Conservation (phyloP, 2,797 vertebrate species). For the Clarias platycephalus region DNA sequence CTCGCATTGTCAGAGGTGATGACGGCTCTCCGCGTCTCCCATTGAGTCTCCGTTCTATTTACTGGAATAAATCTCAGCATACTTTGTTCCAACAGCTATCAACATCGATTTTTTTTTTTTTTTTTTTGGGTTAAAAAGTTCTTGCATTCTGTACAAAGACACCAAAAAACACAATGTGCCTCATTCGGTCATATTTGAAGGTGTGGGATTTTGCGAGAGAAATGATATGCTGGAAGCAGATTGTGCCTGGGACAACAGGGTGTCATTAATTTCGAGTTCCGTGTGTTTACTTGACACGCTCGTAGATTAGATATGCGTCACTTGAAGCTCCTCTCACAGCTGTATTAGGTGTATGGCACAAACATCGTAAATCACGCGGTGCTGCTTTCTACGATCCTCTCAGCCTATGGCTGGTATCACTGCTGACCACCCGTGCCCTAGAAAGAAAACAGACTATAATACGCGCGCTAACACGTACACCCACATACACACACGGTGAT, state of each 20-base stretch:
- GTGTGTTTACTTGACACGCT: conserved; percentile 6
- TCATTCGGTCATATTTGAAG: conserved; percentile 6
- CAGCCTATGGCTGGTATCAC: not conserved
- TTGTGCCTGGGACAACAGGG: conserved; percentile 4
- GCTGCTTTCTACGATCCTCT: not conserved
- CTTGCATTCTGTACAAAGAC: not conserved
- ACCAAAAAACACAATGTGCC: not conserved
- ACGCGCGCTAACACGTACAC: not conserved
- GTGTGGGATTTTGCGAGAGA: not conserved
- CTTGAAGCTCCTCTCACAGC: not conserved
- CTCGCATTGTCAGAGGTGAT: not conserved
- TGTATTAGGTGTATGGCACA: not conserved
- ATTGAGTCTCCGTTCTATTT: not conserved
- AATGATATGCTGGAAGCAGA: conserved; percentile 7
- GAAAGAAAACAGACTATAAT: conserved; percentile 1
- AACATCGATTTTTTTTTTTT: not conserved
- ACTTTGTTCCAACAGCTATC: not conserved
- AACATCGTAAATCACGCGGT: not conserved
- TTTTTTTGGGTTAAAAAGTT: not conserved
- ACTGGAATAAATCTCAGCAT: not conserved
- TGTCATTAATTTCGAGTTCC: not conserved
- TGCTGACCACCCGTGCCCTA: not conserved
- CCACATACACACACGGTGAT: not conserved
- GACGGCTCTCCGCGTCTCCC: not conserved
- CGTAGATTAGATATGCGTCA: conserved; percentile 11